Conservation (phyloP, 2,888 invertebrate species). For the Monochamus alternatus region DNA sequence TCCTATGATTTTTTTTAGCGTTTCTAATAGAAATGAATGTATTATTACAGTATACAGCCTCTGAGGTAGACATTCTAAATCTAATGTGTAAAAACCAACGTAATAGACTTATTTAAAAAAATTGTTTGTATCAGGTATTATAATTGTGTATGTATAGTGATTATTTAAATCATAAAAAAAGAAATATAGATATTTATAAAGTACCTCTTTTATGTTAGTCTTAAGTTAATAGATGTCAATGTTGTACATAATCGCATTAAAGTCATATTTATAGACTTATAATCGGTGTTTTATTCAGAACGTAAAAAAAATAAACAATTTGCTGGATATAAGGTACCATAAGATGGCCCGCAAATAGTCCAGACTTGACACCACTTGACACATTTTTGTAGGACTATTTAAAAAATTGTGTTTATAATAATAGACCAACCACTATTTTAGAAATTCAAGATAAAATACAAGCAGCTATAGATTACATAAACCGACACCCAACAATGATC, state of each 20-base stretch:
- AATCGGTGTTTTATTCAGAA: slow-evolving; percentile 29
- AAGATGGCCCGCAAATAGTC: no score
- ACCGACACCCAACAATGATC: no score
- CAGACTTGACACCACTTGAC: no score
- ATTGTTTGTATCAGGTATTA: slow-evolving; percentile 49
- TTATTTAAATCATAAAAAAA: slow-evolving; percentile 49
- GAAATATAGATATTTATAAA: slow-evolving; percentile 55
- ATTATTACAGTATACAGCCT: slow-evolving; percentile 8
- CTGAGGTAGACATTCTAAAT: slow-evolving; percentile 40
- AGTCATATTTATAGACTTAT: slow-evolving; percentile 66
- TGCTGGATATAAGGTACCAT: no score
- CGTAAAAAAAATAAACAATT: not conserved
- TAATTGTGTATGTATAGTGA: slow-evolving; percentile 42
- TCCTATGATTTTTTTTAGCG: not conserved
- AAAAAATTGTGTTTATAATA: no score
- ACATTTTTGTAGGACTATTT: no score
- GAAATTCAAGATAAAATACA: no score
- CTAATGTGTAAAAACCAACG: slow-evolving; percentile 23
- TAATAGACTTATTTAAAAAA: slow-evolving; percentile 41
- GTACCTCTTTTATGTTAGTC: slow-evolving; percentile 58
- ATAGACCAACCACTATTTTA: no score
- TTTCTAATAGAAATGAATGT: slow-evolving; percentile 1
- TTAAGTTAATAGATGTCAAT: slow-evolving; percentile 66
- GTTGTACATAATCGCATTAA: slow-evolving; percentile 69
- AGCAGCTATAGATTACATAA: no score